phyloP scores from a whole-genome alignment of 2,888 invertebrate species.

The Coleophora deauratella region DNA sequence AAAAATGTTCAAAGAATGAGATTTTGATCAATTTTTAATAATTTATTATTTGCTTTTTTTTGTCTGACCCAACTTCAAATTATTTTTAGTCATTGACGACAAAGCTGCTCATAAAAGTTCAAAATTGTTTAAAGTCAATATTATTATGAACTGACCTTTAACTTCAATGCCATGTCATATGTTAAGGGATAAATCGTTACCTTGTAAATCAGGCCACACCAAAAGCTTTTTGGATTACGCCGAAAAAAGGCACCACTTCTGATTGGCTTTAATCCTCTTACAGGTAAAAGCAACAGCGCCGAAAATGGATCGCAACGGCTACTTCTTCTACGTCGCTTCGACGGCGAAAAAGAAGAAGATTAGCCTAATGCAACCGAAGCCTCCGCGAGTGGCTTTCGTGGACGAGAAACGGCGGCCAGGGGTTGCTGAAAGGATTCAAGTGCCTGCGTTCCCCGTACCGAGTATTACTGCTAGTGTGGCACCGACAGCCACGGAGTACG shows the following conservation, averaged over 20 bases:
- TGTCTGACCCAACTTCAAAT: too few species aligned
- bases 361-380: conserved; percentile 64
- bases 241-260: background rate
- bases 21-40: too few species aligned
- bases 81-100: too few species aligned
- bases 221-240: background rate
- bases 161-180: too few species aligned
- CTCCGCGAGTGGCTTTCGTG: conserved; percentile 59
- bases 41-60: too few species aligned
- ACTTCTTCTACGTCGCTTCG: conserved; percentile 63
- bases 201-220: background rate
- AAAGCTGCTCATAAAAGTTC: too few species aligned
- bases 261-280: conserved; percentile 8
- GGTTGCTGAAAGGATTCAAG: conserved; percentile 45
- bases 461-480: conserved; percentile 39
- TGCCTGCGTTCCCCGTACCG: conserved; percentile 5
- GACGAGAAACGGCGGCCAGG: conserved; percentile 60
- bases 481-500: conserved; percentile 38
- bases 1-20: too few species aligned
- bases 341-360: conserved; percentile 73
- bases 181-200: too few species aligned
- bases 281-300: conserved; percentile 67
- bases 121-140: too few species aligned
- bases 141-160: too few species aligned
- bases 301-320: conserved; percentile 67